These are phyloP conservation scores for Gerris lacustris DNA, from an alignment of 2,888 invertebrate species.

Conservation along the genomic window DNA sequence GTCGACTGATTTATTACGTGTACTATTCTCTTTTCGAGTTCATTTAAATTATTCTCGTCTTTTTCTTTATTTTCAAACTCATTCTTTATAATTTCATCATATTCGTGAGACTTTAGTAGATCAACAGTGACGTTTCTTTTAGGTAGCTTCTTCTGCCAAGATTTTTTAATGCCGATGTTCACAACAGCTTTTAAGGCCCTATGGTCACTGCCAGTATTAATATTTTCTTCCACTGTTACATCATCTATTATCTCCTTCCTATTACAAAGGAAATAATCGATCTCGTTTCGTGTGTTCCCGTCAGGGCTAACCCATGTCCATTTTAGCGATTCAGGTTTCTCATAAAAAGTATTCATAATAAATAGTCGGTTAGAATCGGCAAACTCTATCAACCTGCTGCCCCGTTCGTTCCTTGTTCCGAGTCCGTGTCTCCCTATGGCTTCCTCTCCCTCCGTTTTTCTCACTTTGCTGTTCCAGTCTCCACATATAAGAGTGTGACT, in stretches of 20 bases:
- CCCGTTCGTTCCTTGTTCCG: neutral
- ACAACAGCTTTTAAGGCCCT: neutral
- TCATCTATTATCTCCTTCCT: neutral
- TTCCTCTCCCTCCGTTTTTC: neutral
- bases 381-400: neutral
- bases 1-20: neutral
- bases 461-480: neutral
- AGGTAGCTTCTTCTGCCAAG: no score
- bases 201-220: conserved; percentile 2
- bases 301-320: conserved; percentile 2
- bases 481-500: neutral
- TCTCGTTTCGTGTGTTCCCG: neutral
- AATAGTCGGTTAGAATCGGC: neutral
- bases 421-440: neutral
- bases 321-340: neutral
- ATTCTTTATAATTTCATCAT: neutral
- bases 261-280: neutral
- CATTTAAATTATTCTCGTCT: neutral
- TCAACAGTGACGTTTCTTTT: no score
- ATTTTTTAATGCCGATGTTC: neutral
- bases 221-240: neutral
- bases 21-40: neutral
- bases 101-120: neutral
- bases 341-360: neutral
- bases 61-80: neutral